These are phyloP conservation scores for Apistogramma diplotaenia DNA, from an alignment of 2,113 vertebrate genomes.

Conservation along the genomic window DNA sequence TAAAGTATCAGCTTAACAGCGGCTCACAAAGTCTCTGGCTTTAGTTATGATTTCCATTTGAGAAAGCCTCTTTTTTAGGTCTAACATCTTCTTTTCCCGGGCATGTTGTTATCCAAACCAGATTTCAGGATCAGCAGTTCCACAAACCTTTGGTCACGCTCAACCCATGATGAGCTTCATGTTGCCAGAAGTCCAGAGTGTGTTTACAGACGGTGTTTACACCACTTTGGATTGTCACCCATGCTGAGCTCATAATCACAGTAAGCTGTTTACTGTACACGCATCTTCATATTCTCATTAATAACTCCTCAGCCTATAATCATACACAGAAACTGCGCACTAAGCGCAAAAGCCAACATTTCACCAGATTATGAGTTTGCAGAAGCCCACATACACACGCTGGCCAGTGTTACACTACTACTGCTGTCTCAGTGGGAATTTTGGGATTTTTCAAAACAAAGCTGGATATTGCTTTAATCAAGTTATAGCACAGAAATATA, in stretches of 20 bases:
- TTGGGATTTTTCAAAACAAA: constrained; percentile 2
- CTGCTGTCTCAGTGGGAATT: background rate
- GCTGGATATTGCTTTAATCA: background rate
- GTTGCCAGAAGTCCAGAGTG: constrained; percentile 39
- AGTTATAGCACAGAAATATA: background rate
- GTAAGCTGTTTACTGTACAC: constrained; percentile 27
- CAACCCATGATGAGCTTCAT: constrained; percentile 1
- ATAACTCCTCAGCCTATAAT: background rate
- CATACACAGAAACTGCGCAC: background rate
- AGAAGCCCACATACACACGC: background rate
- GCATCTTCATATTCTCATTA: constrained; percentile 20
- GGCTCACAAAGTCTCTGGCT: background rate
- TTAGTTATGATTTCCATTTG: background rate
- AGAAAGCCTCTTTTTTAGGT: background rate
- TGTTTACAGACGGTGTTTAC: constrained; percentile 42
- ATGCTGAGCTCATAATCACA: constrained; percentile 12
- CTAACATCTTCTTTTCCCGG: background rate
- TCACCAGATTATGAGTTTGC: constrained; percentile 10
- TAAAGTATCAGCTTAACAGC: background rate
- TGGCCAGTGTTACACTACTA: background rate
- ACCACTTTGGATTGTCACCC: background rate
- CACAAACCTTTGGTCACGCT: constrained; percentile 38
- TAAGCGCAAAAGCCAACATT: constrained; percentile 22
- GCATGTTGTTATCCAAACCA: constrained; percentile 16
- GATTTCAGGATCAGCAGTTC: constrained; percentile 27